Conservation (phyloP, 2,113 vertebrate genomes). For the Laticauda colubrina region DNA sequence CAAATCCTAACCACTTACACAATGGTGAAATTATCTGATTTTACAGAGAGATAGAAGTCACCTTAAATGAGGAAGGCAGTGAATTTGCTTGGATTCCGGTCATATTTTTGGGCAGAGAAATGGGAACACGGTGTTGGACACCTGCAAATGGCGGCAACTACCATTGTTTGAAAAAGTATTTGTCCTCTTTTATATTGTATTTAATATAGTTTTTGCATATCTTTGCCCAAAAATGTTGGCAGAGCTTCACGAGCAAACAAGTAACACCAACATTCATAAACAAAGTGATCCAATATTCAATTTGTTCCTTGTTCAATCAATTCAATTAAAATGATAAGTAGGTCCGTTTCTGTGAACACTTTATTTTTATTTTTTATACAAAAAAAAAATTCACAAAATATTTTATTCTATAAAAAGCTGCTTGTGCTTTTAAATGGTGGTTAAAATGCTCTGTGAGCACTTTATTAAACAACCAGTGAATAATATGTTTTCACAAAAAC, state of each 20-base stretch:
- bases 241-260: background rate
- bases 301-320: background rate
- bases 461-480: background rate
- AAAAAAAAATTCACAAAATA: too few species aligned
- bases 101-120: background rate
- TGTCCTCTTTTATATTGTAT: background rate
- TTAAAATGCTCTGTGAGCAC: background rate
- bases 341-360: background rate
- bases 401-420: too few species aligned
- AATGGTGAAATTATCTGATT: background rate
- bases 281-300: background rate
- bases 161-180: background rate
- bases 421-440: too few species aligned
- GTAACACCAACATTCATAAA: background rate
- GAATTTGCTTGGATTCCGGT: background rate
- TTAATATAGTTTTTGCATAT: background rate
- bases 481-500: background rate
- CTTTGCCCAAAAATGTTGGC: background rate
- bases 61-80: background rate
- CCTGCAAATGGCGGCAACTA: background rate
- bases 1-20: background rate
- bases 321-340: background rate
- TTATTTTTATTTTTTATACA: background rate
- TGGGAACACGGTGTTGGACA: background rate
- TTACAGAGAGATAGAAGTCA: background rate